phyloP scores from a whole-genome alignment of 2,113 vertebrate genomes.

The Uria aalge region DNA sequence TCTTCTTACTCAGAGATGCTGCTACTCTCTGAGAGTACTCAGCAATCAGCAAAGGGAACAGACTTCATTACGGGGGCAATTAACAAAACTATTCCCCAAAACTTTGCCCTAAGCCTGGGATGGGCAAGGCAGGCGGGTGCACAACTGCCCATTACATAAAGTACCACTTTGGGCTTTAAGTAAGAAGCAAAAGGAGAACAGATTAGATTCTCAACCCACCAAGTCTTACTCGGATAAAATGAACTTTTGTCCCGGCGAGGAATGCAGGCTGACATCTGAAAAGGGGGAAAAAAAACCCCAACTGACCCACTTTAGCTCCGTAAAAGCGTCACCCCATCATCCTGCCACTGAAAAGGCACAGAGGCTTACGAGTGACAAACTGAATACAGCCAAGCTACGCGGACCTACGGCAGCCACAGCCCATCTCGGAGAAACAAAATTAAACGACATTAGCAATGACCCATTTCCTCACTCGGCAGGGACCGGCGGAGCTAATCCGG shows the following conservation, averaged over 20 bases:
- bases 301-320: background rate
- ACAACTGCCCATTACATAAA: background rate
- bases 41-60: background rate
- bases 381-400: fast-evolving
- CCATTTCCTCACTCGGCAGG: background rate
- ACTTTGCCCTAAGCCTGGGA: background rate
- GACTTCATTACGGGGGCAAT: background rate
- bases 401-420: background rate
- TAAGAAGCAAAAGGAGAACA: background rate
- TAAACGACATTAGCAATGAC: slow-evolving; percentile 3
- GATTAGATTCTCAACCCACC: background rate
- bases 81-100: background rate
- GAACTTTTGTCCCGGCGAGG: background rate
- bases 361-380: background rate
- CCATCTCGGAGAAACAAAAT: background rate
- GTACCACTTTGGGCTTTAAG: background rate
- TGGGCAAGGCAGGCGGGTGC: background rate
- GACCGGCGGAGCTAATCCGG: background rate
- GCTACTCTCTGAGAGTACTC: background rate
- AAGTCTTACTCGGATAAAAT: background rate
- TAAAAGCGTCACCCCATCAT: background rate
- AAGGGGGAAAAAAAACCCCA: too few relatives aligned
- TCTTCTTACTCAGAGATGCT: background rate
- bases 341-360: background rate
- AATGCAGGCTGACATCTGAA: background rate